Base-by-base conservation (phyloP, 2,888 invertebrate genomes). In the Bhutanitis thaidina region DNA sequence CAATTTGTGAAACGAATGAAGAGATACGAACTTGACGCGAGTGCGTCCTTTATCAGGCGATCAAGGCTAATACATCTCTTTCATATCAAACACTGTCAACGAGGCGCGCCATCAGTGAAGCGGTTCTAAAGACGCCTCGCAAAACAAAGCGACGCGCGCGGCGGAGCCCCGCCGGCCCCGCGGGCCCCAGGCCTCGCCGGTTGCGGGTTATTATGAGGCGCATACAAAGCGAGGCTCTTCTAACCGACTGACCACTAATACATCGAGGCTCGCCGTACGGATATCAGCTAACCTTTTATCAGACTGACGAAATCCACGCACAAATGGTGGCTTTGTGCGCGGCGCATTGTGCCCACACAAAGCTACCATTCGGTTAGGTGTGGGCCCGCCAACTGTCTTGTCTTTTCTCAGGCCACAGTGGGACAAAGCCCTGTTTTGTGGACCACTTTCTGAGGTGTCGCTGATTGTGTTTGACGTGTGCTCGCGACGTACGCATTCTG, bases 371-470 rank as follows among this genome's bases (percentile, higher is more conserved):
- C 59, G 56, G 38, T 39, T 46, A 46, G 43, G 53, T 65, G 66
- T 64, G 64, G 63, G 62, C 61, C 52, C 52, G 54, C 45, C 29
- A 36, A 37, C 39, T 51, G 53, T 56, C 56, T 57, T 55, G 54
- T 59, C 60, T 60, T 61, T 58, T 54, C 49, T 54, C 54, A 29
- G 44, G 40, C 25, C 32, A 36, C 39, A 13, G 16, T 30, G 16
- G 52, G 54, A 61, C 52, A 61, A 62, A 59, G 60, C 58, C 12
- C 44, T 59, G 60, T 65, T 65, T 64, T 62, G 63, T 60, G 34
- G n/a, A 45, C 48, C 56, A 52, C 51, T 57, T 58, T 55, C 53
- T 55, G 60, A 66, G 65, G 66, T 66, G 66, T 64, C 59, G 60
- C 32, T 40, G 57, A 55, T 58, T 58, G 56, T 52, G 47, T 54